Evolutionary conservation across 1,140 invertebrate species (phyloP).

Genomic region (Cylas formicarius): DNA sequence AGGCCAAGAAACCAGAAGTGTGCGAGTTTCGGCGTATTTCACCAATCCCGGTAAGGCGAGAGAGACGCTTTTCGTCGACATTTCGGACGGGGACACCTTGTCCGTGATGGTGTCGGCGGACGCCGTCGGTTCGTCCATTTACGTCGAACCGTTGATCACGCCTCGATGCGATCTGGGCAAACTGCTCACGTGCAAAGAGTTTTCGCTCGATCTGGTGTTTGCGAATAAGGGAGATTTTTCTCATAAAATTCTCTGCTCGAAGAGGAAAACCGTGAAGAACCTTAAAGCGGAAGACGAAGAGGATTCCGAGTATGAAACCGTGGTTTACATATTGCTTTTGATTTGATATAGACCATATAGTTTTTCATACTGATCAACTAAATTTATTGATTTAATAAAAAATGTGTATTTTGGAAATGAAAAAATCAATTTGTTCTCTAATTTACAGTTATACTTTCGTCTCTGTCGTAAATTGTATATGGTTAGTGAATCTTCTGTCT

Average conservation of each 20-base stretch:
- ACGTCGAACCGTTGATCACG: constrained; percentile 40
- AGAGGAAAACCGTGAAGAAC: constrained; percentile 14
- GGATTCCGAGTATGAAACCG: constrained; percentile 1
- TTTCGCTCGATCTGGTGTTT: constrained; percentile 35
- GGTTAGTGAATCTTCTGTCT: too few species aligned
- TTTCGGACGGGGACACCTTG: constrained; percentile 31
- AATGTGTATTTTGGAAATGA: too few species aligned
- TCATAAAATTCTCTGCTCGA: constrained; percentile 38
- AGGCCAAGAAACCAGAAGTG: constrained; percentile 25
- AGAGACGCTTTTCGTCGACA: constrained; percentile 33
- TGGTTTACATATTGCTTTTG: too few species aligned
- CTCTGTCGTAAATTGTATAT: constrained; percentile 1
- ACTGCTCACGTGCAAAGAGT: constrained; percentile 36
- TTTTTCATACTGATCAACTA: too few species aligned
- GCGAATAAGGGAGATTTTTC: constrained; percentile 38
- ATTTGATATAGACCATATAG: too few species aligned
- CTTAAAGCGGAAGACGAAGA: constrained; percentile 17
- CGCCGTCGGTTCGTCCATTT: constrained; percentile 41
- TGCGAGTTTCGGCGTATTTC: constrained; percentile 35
- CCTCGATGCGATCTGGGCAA: constrained; percentile 42
- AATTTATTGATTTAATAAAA: too few species aligned
- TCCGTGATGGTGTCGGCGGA: constrained; percentile 24
- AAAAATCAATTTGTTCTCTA: too few species aligned
- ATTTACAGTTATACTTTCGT: neutral
- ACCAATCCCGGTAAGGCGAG: constrained; percentile 36